Base-by-base conservation (phyloP, 92 coral and sea anemone genomes). In the Paramuricea clavata region DNA sequence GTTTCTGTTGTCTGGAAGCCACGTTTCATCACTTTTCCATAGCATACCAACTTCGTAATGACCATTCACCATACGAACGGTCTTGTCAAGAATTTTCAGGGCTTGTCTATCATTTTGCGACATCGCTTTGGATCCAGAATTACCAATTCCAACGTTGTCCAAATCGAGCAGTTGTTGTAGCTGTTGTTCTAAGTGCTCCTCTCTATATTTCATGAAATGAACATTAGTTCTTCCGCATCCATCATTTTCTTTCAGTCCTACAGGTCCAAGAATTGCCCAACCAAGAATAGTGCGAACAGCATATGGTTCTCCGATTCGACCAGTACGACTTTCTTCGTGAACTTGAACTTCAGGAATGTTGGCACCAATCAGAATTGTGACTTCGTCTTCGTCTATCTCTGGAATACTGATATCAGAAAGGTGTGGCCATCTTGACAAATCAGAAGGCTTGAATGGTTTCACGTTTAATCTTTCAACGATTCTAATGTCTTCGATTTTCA, bases 211-310 rank as follows among this genome's bases (percentile, higher is more conserved):
- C 71, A 85, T 86, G 62, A 85, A 89, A 49, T 73, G 86, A 12
- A 92, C 88, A 39, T 89, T 92, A 43, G 89, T 78, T 34, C 47
- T 83, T 50, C 83, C 69, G 12, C 87, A 72, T 39, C 79, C 68
- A 43, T 36, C 42, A 70, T 41, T 62, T 47, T 34, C 85, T 72
- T 34, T 74, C 83, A 64, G 69, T 32, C 80, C 78, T 49, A 85
- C 90, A 85, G 94, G 94, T 71, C 94, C 88, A 76, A 92, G 94
- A 81, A 92, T 68, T 50, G 90, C 90, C 86, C 90, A 92, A 12
- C 92, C 88, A 34, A 88, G 90, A 26, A 91, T 39, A 59, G 94
- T 91, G 27, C 81, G 83, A 47, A 88, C 94, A 30, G 92, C 92
- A 83, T 81, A 89, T 35, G 83, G 92, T 74, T 91, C 89, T 65